These are phyloP conservation scores for Equus przewalskii DNA, from an alignment of 2,113 vertebrate species.

Conservation along the genomic window DNA sequence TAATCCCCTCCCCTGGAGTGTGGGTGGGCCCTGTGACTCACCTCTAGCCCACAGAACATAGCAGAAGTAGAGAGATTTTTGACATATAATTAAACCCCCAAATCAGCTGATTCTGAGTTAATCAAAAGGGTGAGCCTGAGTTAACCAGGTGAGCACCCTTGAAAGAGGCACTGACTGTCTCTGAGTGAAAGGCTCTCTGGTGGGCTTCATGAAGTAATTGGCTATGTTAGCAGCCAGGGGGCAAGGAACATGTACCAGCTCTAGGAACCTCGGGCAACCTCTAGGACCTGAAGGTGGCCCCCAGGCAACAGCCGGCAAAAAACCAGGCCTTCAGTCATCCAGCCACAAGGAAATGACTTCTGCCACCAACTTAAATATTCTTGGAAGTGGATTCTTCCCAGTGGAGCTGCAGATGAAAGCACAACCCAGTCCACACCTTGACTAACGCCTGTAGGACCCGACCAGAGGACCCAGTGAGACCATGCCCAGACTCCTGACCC, in stretches of 20 bases:
- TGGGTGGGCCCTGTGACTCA: neutral
- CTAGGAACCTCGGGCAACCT: neutral
- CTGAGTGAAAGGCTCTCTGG: neutral
- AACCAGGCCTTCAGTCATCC: fast-evolving
- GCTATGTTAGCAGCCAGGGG: fast-evolving
- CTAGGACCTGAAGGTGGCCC: neutral
- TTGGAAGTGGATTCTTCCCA: neutral
- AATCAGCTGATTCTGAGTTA: neutral
- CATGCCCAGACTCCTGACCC: neutral
- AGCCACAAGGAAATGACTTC: neutral
- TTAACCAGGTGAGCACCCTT: neutral
- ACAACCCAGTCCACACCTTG: neutral
- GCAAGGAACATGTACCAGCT: neutral
- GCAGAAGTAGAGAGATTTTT: neutral
- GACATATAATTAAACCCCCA: neutral
- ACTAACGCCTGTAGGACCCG: neutral
- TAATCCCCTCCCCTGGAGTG: neutral
- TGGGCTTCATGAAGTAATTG: neutral
- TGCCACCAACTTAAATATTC: neutral
- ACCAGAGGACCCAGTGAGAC: neutral
- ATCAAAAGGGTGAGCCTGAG: neutral
- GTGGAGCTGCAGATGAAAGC: neutral
- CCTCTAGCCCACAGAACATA: neutral
- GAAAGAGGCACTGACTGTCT: neutral
- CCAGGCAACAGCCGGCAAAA: neutral